A percentile compares a stretch with the other conserved stretches of the same genome.
Evolutionary conservation across 64 coral and sea anemone genomes (phyloP).

Genomic region (Montipora efflorescens): DNA sequence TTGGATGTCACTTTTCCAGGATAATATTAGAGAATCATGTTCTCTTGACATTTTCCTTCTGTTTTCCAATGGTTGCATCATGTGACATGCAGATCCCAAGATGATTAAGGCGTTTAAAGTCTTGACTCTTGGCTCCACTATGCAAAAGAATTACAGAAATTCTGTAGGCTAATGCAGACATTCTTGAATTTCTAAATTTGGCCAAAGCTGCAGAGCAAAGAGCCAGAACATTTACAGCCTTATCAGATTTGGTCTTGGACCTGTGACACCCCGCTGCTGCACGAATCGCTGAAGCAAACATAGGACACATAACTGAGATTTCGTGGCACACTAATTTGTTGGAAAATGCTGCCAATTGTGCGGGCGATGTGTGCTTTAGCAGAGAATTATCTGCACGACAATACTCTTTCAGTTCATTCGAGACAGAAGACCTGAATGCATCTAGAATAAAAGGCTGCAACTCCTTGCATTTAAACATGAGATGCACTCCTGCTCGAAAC

Average conservation of each 20-base stretch:
- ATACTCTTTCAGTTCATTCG: slow-evolving; percentile 11
- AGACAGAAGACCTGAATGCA: neutral
- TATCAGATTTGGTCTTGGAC: neutral
- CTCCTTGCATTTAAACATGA: slow-evolving; percentile 12
- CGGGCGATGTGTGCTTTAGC: slow-evolving; percentile 13
- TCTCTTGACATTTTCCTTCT: neutral
- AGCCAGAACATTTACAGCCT: slow-evolving; percentile 9
- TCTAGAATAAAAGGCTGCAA: neutral
- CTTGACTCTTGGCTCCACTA: slow-evolving; percentile 28
- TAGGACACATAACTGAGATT: neutral
- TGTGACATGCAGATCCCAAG: slow-evolving; percentile 10
- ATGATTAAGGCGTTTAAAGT: slow-evolving; percentile 51
- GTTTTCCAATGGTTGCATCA: neutral
- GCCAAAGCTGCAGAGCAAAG: slow-evolving; percentile 27
- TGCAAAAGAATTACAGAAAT: slow-evolving; percentile 59
- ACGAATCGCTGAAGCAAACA: neutral
- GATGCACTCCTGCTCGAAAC: neutral
- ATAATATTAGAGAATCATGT: neutral
- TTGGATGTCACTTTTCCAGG: neutral
- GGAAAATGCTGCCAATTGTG: slow-evolving; percentile 5
- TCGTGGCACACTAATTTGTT: slow-evolving; percentile 12
- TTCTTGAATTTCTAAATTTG: slow-evolving; percentile 14
- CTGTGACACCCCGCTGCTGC: neutral
- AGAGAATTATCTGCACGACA: slow-evolving; percentile 21
- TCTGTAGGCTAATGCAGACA: slow-evolving; percentile 60